Conservation (phyloP, 2,888 invertebrate species). For the Pollenia griseotomentosa region DNA sequence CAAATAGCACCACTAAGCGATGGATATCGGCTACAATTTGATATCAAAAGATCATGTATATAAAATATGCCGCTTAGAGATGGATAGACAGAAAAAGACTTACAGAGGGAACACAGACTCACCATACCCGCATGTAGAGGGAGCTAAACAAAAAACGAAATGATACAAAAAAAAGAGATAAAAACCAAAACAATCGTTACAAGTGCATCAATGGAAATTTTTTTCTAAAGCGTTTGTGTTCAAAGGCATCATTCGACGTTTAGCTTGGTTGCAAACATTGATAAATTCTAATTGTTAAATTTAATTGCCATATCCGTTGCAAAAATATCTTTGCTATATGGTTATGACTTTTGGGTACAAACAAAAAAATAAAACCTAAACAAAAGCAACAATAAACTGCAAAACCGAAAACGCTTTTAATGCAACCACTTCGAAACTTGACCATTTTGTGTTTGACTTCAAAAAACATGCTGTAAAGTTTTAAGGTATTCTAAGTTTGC, state of each 20-base stretch:
- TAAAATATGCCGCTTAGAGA: conserved; percentile 70
- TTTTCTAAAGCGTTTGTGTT: conserved; percentile 17
- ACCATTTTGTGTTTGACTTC: conserved; percentile 15
- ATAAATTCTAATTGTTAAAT: conserved; percentile 83
- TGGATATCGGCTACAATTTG: conserved; percentile 72
- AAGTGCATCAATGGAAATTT: conserved; percentile 61
- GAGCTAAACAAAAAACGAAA: conserved; percentile 47
- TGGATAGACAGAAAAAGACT: conserved; percentile 51
- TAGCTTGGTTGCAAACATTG: conserved; percentile 76
- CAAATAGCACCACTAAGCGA: conserved; percentile 71
- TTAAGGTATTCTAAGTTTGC: not conserved
- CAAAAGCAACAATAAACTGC: conserved; percentile 41
- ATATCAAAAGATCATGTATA: conserved; percentile 73
- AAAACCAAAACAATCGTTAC: conserved; percentile 63
- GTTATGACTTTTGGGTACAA: conserved; percentile 63
- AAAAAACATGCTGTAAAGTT: not conserved
- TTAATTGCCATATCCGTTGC: conserved; percentile 82
- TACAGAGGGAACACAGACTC: conserved; percentile 28
- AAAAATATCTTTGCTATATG: conserved; percentile 67
- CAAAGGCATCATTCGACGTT: conserved; percentile 50
- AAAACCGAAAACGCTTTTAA: conserved; percentile 49
- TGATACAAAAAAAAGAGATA: conserved; percentile 13
- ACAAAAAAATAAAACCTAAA: conserved; percentile 10
- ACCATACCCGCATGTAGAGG: conserved; percentile 44
- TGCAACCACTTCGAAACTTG: conserved; percentile 48